phyloP scores from a whole-genome alignment of 1,140 invertebrate species.

The Lordiphosa stackelbergi region DNA sequence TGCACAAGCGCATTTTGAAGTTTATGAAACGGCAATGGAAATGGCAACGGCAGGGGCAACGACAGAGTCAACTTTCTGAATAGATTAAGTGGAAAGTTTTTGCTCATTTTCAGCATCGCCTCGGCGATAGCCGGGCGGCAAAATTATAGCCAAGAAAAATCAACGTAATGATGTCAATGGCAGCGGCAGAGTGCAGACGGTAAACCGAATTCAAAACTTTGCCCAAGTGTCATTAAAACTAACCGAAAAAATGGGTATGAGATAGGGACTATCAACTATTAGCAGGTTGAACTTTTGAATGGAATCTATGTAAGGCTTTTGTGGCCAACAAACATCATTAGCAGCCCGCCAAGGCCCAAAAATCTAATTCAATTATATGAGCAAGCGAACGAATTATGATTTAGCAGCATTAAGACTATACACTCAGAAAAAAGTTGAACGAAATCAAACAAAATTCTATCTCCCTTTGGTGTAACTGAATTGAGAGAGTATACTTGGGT shows the following conservation, averaged over 20 bases:
- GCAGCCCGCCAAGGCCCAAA: constrained; percentile 34
- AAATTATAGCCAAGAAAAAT: constrained; percentile 38
- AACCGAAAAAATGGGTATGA: constrained; percentile 25
- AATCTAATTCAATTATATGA: constrained; percentile 58
- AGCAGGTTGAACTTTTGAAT: constrained; percentile 35
- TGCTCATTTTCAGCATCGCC: constrained; percentile 72
- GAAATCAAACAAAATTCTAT: too few relatives aligned
- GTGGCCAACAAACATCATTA: constrained; percentile 43
- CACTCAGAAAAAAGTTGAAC: constrained; percentile 19
- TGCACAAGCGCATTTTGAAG: constrained; percentile 73
- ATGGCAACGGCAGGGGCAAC: constrained; percentile 11
- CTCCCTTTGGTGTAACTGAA: too few relatives aligned
- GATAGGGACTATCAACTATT: constrained; percentile 47
- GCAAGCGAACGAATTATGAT: neutral
- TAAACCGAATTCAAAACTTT: constrained; percentile 66
- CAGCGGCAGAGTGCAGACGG: constrained; percentile 33
- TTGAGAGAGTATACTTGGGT: too few relatives aligned
- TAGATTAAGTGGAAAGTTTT: constrained; percentile 74
- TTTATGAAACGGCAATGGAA: constrained; percentile 57
- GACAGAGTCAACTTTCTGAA: constrained; percentile 66
- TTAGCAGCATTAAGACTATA: constrained; percentile 17
- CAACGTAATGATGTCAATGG: constrained; percentile 65
- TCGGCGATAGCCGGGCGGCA: constrained; percentile 43
- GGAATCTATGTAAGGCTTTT: constrained; percentile 41
- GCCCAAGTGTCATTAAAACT: constrained; percentile 73